Evolutionary conservation across 2,113 vertebrate genomes (phyloP).

Genomic region (Plecturocebus donacophilus): DNA sequence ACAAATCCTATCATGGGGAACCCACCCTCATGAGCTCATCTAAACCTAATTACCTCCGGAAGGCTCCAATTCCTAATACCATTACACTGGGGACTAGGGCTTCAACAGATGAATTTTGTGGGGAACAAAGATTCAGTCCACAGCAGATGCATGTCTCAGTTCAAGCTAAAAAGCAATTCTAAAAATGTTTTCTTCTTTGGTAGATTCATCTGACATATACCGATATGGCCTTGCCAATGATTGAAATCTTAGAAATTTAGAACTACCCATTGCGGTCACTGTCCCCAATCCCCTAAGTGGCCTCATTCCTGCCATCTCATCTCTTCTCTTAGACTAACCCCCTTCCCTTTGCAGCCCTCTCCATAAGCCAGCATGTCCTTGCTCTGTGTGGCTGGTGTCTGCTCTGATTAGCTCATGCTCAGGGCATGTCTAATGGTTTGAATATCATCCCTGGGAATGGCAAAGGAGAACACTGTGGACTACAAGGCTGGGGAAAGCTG

Average conservation of each 20-base stretch:
- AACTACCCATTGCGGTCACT: neutral
- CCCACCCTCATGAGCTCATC: neutral
- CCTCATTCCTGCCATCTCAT: neutral
- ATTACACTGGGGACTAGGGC: no score
- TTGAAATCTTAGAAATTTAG: neutral
- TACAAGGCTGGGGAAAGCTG: neutral
- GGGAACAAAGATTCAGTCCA: neutral
- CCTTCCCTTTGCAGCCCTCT: neutral
- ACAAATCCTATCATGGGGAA: neutral
- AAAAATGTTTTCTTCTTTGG: neutral
- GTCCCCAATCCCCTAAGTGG: neutral
- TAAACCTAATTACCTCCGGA: neutral
- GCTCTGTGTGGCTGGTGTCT: neutral
- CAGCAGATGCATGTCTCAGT: neutral
- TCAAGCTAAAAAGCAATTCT: neutral
- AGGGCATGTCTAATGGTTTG: no score
- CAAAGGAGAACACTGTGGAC: neutral
- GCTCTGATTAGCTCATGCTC: neutral
- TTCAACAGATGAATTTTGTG: neutral
- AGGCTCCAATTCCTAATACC: neutral
- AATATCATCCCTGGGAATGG: neutral
- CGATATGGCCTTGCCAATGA: neutral
- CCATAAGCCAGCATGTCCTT: neutral
- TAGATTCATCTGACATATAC: neutral
- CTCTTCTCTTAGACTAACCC: neutral